These are phyloP conservation scores for Hapalemur alaotrensis DNA, from an alignment of 2,797 vertebrate species.

Conservation along the genomic window DNA sequence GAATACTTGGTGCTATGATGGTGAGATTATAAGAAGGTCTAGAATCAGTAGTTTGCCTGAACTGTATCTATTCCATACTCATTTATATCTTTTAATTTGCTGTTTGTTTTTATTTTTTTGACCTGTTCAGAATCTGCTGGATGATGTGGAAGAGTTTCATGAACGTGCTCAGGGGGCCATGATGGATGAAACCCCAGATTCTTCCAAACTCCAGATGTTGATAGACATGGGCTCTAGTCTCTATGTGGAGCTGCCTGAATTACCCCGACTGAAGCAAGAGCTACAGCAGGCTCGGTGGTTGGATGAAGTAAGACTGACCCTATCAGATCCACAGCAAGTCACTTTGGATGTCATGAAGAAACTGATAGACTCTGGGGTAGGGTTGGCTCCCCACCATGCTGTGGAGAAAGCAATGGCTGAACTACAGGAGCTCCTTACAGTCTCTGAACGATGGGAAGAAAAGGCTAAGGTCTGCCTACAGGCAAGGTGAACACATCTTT, in stretches of 20 bases:
- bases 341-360: slow-evolving; percentile 98
- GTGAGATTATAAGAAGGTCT: slow-evolving; percentile 16
- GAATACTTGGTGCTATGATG: not conserved
- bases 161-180: slow-evolving; percentile 96
- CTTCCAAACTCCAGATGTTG: slow-evolving; percentile 94
- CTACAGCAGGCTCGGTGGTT: slow-evolving; percentile 98
- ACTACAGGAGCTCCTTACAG: slow-evolving; percentile 96
- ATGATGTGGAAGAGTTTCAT: slow-evolving; percentile 98
- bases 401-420: slow-evolving; percentile 99
- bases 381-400: slow-evolving; percentile 96
- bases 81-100: slow-evolving; percentile 30
- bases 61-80: not conserved
- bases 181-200: slow-evolving; percentile 94
- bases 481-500: slow-evolving; percentile 90
- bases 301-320: slow-evolving; percentile 95
- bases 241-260: slow-evolving; percentile 96
- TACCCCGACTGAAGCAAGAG: slow-evolving; percentile 96
- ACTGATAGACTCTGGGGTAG: slow-evolving; percentile 97
- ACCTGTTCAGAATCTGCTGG: slow-evolving; percentile 92
- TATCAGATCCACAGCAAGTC: slow-evolving; percentile 94
- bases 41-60: slow-evolving; percentile 10
- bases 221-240: slow-evolving; percentile 95
- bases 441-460: slow-evolving; percentile 98
- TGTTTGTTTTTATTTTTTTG: slow-evolving; percentile 8
- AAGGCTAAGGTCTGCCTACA: slow-evolving; percentile 96